phyloP scores from a whole-genome alignment of 2,888 invertebrate genomes.

The Andrena praecox region DNA sequence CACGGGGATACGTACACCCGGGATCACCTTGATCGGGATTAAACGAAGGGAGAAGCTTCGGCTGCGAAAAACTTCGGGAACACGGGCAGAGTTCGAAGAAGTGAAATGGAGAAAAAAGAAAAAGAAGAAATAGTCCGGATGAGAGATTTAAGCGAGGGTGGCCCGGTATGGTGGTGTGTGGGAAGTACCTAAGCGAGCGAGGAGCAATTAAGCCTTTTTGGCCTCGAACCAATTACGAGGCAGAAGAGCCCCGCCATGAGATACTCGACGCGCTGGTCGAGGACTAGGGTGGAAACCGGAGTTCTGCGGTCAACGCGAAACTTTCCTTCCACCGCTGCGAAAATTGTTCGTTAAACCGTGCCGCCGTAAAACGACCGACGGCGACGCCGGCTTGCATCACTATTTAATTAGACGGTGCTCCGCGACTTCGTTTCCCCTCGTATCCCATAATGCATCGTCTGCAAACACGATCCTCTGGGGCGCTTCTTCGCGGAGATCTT shows the following conservation, averaged over 20 bases:
- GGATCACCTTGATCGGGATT: background rate
- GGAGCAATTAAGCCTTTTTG: conserved; percentile 61
- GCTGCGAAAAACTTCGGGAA: background rate
- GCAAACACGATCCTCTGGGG: background rate
- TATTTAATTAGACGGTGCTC: conserved; percentile 5
- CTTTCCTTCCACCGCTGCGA: conserved; percentile 39
- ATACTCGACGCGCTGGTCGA: conserved; percentile 18
- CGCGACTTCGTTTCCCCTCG: background rate
- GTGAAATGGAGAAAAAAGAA: background rate
- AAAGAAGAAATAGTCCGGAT: background rate
- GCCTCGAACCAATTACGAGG: conserved; percentile 56
- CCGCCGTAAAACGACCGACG: conserved; percentile 5
- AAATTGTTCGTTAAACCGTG: conserved; percentile 42
- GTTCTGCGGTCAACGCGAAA: conserved; percentile 38
- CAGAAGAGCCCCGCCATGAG: conserved; percentile 27
- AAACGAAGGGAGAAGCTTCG: background rate
- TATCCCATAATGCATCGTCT: background rate
- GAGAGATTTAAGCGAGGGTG: background rate
- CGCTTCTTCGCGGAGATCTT: background rate
- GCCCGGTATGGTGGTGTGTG: background rate
- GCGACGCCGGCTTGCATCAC: background rate
- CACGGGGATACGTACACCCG: background rate
- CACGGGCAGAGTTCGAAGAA: background rate
- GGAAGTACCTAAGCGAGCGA: conserved; percentile 2
- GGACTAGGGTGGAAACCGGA: conserved; percentile 1